phyloP scores from a whole-genome alignment of 2,113 vertebrate species.

The Eclectus roratus region DNA sequence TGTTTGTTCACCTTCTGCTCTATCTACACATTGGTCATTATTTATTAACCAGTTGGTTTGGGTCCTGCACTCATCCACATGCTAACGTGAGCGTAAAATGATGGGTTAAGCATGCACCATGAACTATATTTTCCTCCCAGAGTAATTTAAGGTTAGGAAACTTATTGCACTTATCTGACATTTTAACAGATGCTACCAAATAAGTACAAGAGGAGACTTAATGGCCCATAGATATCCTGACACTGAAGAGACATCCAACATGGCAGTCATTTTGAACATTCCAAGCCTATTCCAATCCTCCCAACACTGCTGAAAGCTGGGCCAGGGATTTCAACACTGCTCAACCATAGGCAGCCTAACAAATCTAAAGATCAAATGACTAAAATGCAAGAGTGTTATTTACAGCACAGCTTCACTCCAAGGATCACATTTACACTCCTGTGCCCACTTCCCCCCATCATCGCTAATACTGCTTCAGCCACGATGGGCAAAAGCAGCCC shows the following conservation, averaged over 20 bases:
- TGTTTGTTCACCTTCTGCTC: neutral
- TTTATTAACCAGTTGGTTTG: neutral
- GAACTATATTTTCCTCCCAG: neutral
- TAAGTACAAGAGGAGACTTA: neutral
- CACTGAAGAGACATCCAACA: neutral
- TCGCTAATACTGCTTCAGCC: fast-evolving
- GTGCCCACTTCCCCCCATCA: neutral
- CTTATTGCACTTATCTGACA: neutral
- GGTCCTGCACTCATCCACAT: neutral
- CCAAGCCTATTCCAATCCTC: neutral
- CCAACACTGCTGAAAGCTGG: neutral
- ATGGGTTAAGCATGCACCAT: neutral
- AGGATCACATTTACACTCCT: neutral
- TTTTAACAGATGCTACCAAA: neutral
- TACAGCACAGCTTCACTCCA: neutral
- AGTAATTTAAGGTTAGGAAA: neutral
- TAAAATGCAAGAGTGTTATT: neutral
- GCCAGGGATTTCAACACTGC: neutral
- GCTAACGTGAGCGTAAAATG: neutral
- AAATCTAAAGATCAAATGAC: neutral
- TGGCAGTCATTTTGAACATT: no score
- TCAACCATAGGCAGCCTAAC: neutral
- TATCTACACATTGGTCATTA: neutral
- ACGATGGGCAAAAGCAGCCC: neutral
- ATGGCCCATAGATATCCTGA: neutral